Conservation (phyloP, 1,140 invertebrate genomes). For the Pollicipes pollicipes region DNA sequence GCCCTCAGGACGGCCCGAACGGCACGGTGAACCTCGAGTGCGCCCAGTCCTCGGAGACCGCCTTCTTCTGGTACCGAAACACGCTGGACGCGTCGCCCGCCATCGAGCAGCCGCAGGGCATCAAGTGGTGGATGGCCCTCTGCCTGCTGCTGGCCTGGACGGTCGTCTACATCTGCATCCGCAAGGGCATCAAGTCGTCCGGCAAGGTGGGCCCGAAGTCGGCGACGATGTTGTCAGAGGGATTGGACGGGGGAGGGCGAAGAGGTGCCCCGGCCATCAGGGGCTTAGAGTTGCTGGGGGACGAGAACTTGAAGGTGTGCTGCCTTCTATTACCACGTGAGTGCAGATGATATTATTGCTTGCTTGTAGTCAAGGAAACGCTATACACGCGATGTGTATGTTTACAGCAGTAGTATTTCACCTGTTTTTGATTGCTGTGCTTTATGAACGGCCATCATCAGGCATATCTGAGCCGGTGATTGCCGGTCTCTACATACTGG, state of each 20-base stretch:
- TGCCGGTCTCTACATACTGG: no score
- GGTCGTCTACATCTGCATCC: conserved; percentile 89
- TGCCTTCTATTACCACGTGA: no score
- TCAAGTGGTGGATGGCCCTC: conserved; percentile 84
- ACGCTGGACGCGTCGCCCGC: conserved; percentile 62
- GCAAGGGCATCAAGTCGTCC: conserved; percentile 75
- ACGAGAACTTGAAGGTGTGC: no score
- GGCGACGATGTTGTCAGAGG: neutral
- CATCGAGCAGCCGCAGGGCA: conserved; percentile 57
- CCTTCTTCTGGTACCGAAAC: conserved; percentile 71
- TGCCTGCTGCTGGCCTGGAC: conserved; percentile 83
- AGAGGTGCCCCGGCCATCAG: no score
- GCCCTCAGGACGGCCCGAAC: conserved; percentile 37
- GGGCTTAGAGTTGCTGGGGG: no score
- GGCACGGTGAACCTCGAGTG: conserved; percentile 37
- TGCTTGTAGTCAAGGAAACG: no score
- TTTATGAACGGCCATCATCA: no score
- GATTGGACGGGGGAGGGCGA: neutral
- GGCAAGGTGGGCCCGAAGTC: conserved; percentile 45
- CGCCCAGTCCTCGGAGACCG: conserved; percentile 57
- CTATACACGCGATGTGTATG: no score
- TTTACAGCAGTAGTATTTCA: no score
- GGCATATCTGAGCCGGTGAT: no score
- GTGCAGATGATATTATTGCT: no score
- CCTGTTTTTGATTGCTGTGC: no score